phyloP scores from a whole-genome alignment of 2,888 invertebrate species.

The Microctonus aethiopoides region DNA sequence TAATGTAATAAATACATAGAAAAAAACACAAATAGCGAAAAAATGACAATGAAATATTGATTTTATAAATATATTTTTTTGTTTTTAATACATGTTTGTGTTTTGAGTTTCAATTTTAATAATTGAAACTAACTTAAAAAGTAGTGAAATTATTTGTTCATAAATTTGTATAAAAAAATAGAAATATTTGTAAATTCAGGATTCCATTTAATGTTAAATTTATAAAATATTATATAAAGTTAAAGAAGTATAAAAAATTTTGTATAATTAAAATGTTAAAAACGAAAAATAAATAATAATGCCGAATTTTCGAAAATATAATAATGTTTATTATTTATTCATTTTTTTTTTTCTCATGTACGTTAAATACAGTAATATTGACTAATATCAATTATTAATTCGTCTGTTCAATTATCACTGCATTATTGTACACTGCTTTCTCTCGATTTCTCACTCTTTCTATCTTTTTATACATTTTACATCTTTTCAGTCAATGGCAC shows the following conservation, averaged over 20 bases:
- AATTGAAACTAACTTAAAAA: neutral
- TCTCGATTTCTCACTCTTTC: no score
- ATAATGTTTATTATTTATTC: slow-evolving; percentile 59
- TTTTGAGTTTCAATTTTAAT: no score
- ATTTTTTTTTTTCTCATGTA: slow-evolving; percentile 55
- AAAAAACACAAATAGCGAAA: neutral
- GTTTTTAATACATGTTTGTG: neutral
- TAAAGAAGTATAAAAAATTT: slow-evolving; percentile 24
- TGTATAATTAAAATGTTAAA: slow-evolving; percentile 5
- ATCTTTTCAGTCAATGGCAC: slow-evolving; percentile 57
- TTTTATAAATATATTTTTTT: neutral
- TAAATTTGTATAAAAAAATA: neutral
- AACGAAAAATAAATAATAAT: slow-evolving; percentile 34
- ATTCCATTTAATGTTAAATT: neutral
- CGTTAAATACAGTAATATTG: slow-evolving; percentile 61
- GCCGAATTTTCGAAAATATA: slow-evolving; percentile 59
- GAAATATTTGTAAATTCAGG: neutral
- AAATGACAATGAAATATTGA: neutral
- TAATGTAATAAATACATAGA: neutral
- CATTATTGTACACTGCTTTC: slow-evolving; percentile 63
- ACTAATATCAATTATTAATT: slow-evolving; percentile 61
- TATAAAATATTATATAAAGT: slow-evolving; percentile 1
- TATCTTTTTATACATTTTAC: slow-evolving; percentile 57
- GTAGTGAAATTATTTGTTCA: neutral
- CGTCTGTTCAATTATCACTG: slow-evolving; percentile 56